phyloP scores from a whole-genome alignment of 2,797 vertebrate species.

The Cyprinella venusta region DNA sequence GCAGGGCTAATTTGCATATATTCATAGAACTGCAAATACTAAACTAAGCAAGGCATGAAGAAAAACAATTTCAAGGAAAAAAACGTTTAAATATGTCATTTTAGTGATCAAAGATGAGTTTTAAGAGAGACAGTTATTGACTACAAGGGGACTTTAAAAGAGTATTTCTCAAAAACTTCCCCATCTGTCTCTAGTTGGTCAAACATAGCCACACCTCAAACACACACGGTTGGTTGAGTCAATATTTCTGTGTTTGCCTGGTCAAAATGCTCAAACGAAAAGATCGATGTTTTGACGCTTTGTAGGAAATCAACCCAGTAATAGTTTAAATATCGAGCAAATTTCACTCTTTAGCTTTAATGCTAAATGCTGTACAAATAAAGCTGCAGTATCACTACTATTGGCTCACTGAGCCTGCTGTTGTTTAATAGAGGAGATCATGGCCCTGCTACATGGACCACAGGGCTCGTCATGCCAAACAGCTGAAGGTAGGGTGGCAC shows the following conservation, averaged over 20 bases:
- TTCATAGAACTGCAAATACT: too few relatives aligned
- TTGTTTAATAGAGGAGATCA: constrained; percentile 54
- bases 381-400: background rate
- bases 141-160: too few relatives aligned
- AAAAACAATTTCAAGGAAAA: too few relatives aligned
- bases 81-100: too few relatives aligned
- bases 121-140: too few relatives aligned
- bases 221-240: background rate
- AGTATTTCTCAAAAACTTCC: background rate
- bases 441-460: constrained; percentile 46
- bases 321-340: background rate
- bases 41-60: too few relatives aligned
- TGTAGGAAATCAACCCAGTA: background rate
- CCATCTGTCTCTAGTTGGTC: background rate
- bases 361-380: background rate
- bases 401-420: constrained; percentile 44
- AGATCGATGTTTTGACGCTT: background rate
- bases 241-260: background rate
- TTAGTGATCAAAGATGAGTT: too few relatives aligned
- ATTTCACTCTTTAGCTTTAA: background rate
- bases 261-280: background rate
- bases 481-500: constrained; percentile 61
- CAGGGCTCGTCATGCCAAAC: constrained; percentile 41
- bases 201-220: background rate
- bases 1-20: too few relatives aligned